Percentiles rank a stretch among this genome's conserved stretches.
Conservation (phyloP, 2,113 vertebrate species). For the Tragelaphus strepsiceros region DNA sequence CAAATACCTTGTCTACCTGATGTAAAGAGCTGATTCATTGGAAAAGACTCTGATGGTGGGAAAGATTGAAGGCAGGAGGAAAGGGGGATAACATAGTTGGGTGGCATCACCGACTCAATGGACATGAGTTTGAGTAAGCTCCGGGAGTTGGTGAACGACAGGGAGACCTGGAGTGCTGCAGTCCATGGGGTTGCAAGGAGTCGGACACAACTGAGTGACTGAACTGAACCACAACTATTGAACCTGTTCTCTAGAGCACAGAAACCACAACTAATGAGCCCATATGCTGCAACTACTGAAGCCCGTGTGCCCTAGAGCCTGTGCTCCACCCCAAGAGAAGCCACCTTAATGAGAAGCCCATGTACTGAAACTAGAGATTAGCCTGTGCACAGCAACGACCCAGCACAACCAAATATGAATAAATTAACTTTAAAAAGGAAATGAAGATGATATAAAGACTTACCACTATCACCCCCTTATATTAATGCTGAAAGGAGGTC, state of each 20-base stretch:
- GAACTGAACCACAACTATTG: background rate
- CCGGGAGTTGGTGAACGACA: background rate
- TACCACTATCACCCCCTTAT: background rate
- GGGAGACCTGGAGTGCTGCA: background rate
- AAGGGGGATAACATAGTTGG: background rate
- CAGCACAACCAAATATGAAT: background rate
- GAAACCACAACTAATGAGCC: background rate
- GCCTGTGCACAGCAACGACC: background rate
- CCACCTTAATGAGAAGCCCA: background rate
- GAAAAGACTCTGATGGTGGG: background rate
- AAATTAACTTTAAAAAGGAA: background rate
- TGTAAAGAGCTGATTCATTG: background rate
- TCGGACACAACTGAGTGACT: accelerated
- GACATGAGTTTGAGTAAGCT: background rate
- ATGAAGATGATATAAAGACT: background rate
- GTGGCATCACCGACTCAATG: background rate
- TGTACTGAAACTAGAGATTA: background rate
- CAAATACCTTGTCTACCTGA: background rate
- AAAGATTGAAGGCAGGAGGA: background rate
- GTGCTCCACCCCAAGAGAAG: background rate
- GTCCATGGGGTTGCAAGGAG: background rate
- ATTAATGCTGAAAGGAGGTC: background rate
- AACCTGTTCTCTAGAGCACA: background rate
- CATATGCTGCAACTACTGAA: background rate
- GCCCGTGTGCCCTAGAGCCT: background rate